Percentiles rank a stretch among this genome's conserved stretches.
Evolutionary conservation across 1,140 invertebrate species (phyloP).

Genomic region (Apis laboriosa): DNA sequence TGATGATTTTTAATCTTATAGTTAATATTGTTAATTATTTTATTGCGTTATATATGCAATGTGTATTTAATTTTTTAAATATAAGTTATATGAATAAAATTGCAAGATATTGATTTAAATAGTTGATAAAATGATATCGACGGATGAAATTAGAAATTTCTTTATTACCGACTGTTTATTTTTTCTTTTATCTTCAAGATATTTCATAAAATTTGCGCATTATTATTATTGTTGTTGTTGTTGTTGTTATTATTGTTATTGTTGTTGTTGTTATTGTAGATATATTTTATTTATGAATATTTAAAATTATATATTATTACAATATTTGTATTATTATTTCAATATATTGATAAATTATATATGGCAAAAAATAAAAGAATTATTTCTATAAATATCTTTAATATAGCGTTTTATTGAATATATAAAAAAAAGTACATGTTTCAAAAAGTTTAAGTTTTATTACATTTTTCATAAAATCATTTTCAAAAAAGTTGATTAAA

Average conservation of each 20-base stretch:
- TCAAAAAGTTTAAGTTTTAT: background rate
- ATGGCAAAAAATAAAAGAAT: background rate
- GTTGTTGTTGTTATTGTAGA: no score
- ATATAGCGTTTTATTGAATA: background rate
- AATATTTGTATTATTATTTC: background rate
- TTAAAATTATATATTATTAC: no score
- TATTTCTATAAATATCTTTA: background rate
- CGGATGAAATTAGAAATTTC: slow-evolving; percentile 15
- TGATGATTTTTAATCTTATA: background rate
- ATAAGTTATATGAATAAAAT: background rate
- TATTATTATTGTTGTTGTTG: background rate
- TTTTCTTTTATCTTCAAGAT: background rate
- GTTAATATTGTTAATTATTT: background rate
- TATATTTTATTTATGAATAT: background rate
- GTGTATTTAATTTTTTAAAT: background rate
- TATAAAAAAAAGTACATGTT: background rate
- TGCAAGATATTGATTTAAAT: background rate
- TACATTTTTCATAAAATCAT: no score
- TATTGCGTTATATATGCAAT: background rate
- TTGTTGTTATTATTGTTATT: background rate
- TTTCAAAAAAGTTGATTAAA: background rate
- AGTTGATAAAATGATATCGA: slow-evolving; percentile 32
- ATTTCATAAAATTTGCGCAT: background rate
- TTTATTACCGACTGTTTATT: slow-evolving; percentile 45
- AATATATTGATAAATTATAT: background rate